Evolutionary conservation across 1,140 invertebrate genomes (phyloP).

Genomic region (Venturia canescens): DNA sequence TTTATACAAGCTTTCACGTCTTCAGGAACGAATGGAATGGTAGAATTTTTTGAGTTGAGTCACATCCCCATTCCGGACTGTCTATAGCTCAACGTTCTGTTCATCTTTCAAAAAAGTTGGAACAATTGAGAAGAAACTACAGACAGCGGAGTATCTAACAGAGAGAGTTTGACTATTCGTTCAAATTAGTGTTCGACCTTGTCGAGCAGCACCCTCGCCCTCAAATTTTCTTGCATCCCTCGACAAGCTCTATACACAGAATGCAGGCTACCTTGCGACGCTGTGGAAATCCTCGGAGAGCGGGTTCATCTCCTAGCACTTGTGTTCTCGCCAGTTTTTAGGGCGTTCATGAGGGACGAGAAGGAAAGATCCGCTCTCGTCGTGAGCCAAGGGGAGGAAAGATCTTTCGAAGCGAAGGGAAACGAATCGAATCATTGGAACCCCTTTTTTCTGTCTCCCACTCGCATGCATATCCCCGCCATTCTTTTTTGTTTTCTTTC

Average conservation of each 20-base stretch:
- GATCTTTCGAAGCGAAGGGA: constrained; percentile 37
- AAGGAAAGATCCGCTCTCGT: not conserved
- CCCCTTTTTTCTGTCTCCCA: constrained; percentile 43
- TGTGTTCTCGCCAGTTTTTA: constrained; percentile 28
- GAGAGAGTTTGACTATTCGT: constrained; percentile 45
- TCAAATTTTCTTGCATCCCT: constrained; percentile 34
- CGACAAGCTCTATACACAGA: constrained; percentile 42
- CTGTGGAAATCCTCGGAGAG: constrained; percentile 42
- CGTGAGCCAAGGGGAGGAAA: not conserved
- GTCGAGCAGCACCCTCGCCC: constrained; percentile 30
- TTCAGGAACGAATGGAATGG: no score
- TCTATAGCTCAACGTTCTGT: no score
- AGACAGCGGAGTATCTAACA: not conserved
- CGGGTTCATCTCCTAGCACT: constrained; percentile 36
- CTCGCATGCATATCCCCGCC: not conserved
- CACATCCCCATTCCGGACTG: not conserved
- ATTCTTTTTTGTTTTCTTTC: constrained; percentile 17
- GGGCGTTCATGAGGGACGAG: not conserved
- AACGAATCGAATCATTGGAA: constrained; percentile 47
- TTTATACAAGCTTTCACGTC: no score
- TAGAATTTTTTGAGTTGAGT: not conserved
- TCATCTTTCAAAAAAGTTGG: not conserved
- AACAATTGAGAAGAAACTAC: not conserved
- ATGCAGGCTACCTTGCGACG: constrained; percentile 45
- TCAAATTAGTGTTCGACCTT: constrained; percentile 46